Base-by-base conservation (phyloP, 2,797 vertebrate genomes). In the Argya squamiceps region DNA sequence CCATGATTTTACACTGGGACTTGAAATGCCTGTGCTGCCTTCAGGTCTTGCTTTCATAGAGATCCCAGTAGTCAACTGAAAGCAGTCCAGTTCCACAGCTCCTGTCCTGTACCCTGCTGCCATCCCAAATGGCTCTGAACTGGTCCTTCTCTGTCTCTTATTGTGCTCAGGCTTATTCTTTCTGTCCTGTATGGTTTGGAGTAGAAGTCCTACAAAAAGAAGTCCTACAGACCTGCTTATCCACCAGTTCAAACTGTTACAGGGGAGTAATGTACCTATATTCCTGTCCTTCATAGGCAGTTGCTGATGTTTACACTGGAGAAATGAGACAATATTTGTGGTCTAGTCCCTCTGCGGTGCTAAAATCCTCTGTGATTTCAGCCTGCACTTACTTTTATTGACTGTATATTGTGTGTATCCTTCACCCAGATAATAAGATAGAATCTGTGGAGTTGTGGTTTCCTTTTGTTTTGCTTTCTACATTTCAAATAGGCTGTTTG, bases 391-490 rank as follows among this genome's bases (percentile, higher is more conserved):
- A 39, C 55, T 84, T 95, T 55, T 69, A 49, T 71, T 88, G 58
- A 73, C 76, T 53, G 8, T 50, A 7, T 39, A 37, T 43, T 65
- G 39, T 7, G 0, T 4, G 11, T 88, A 73, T 71, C 65, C 69
- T 81, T 92, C 87, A 49, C 23, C 6, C 39, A 44, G 37, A 37
- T 93, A 65, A 34, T 65, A 59, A 74, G 26, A 56, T 34, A 65
- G 41, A 36, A 69, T 77, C 36, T 85, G 8, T 74, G 34, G 23
- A 39, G 19, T 70, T 74, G 11, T 63, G 34, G 2, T 15, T 88
- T 80, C 32, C 55, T 90, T 85, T 81, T 75, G 19, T 93, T 92
- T 94, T 75, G 36, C 32, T 62, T 75, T 62, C 76, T 81, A 17
- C 12, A 11, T 88, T 94, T 95, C 55, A 88, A 21, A 9, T 55